Conservation (phyloP, 2,888 invertebrate species). For the Tetramorium bicarinatum region DNA sequence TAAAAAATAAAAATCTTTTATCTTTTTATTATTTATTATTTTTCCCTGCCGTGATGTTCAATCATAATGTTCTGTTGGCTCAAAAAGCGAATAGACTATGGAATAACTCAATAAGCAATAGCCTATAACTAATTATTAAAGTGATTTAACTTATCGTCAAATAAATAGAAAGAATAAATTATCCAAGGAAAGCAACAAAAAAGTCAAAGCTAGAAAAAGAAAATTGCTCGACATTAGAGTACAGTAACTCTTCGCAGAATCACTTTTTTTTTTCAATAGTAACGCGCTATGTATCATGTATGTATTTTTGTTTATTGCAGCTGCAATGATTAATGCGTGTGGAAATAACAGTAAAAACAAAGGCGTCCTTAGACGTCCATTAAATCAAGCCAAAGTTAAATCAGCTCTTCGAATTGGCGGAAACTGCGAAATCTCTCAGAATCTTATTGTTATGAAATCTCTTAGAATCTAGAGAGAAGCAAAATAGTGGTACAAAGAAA, state of each 20-base stretch:
- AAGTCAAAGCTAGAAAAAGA: neutral
- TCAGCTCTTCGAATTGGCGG: neutral
- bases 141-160: neutral
- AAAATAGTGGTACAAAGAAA: neutral
- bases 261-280: neutral
- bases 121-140: neutral
- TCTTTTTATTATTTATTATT: conserved; percentile 12
- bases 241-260: conserved; percentile 16
- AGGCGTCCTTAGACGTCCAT: neutral
- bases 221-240: neutral
- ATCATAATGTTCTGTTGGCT: neutral
- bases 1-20: conserved; percentile 1
- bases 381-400: conserved; percentile 31
- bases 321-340: neutral
- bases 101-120: neutral
- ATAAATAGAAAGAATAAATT: conserved; percentile 10
- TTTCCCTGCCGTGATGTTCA: neutral
- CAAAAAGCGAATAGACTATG: neutral
- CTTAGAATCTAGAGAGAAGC: neutral
- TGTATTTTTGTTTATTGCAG: conserved; percentile 9
- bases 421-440: conserved; percentile 17
- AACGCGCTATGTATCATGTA: neutral
- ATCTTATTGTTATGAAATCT: conserved; percentile 21
- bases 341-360: conserved; percentile 1
- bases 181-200: neutral